Evolutionary conservation across 2,888 invertebrate species (phyloP).

Genomic region (Toxonevra muliebris): DNA sequence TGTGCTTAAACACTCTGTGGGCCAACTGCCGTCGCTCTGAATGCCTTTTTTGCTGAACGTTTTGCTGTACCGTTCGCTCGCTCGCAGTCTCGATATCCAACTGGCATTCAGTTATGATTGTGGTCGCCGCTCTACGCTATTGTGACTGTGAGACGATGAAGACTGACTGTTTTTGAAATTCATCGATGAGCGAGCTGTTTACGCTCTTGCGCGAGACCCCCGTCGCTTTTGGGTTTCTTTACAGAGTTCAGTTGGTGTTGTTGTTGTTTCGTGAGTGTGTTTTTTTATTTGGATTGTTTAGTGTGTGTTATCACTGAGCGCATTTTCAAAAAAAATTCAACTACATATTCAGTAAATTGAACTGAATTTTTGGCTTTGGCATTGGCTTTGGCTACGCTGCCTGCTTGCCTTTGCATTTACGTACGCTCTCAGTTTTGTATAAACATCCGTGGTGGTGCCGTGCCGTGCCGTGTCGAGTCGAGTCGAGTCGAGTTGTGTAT

Average conservation of each 20-base stretch:
- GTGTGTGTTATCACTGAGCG: not conserved
- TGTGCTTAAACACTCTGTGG: not conserved
- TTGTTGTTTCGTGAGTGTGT: conserved; percentile 22
- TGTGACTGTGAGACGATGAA: not conserved
- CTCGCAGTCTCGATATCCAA: not conserved
- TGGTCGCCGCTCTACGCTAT: not conserved
- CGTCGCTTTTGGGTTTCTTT: conserved; percentile 29
- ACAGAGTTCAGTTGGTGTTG: not conserved
- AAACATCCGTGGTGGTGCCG: too few species aligned
- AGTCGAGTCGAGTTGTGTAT: conserved; percentile 1
- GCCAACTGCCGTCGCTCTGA: not conserved
- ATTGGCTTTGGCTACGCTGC: too few species aligned
- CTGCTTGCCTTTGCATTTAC: too few species aligned
- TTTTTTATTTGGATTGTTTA: conserved; percentile 8
- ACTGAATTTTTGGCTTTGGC: too few species aligned
- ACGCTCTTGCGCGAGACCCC: conserved; percentile 14
- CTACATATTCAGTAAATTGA: too few species aligned
- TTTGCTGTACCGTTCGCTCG: not conserved
- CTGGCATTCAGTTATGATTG: conserved; percentile 9
- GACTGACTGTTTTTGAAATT: conserved; percentile 9
- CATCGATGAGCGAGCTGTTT: conserved; percentile 1
- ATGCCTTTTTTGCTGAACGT: conserved; percentile 10
- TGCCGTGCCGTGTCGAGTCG: not conserved
- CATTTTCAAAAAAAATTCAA: too few species aligned
- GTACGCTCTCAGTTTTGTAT: too few species aligned